phyloP scores from a whole-genome alignment of 2,888 invertebrate species.

The Acanthosepion pharaonis region DNA sequence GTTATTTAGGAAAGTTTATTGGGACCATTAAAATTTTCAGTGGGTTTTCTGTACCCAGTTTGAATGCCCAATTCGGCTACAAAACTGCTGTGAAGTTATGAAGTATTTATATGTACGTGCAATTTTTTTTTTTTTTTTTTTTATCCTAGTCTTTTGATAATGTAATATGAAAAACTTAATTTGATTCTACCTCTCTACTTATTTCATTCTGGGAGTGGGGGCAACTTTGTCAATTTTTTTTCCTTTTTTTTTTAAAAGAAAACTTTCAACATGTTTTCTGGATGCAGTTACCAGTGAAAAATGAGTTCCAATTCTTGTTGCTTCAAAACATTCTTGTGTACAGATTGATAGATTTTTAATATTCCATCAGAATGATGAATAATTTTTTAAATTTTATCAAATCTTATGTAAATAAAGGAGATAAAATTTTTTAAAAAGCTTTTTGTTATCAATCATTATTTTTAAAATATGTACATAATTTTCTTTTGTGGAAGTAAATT shows the following conservation, averaged over 20 bases:
- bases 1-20: neutral
- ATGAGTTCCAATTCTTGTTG: neutral
- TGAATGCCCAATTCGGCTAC: neutral
- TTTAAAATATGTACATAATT: too few species aligned
- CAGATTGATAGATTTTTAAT: neutral
- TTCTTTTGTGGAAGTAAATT: too few species aligned
- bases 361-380: neutral
- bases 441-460: neutral
- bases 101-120: too few species aligned
- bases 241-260: neutral
- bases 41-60: too few species aligned
- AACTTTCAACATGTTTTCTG: neutral
- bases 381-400: neutral
- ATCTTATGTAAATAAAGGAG: slow-evolving; percentile 21
- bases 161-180: too few species aligned
- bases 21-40: neutral
- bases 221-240: neutral
- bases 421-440: slow-evolving; percentile 4
- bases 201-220: slow-evolving; percentile 21
- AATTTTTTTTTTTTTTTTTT: too few species aligned
- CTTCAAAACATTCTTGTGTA: neutral
- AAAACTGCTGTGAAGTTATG: neutral
- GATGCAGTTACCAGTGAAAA: neutral
- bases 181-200: neutral
- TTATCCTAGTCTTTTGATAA: too few species aligned